phyloP scores from a whole-genome alignment of 1,140 invertebrate species.

The Drusus annulatus region DNA sequence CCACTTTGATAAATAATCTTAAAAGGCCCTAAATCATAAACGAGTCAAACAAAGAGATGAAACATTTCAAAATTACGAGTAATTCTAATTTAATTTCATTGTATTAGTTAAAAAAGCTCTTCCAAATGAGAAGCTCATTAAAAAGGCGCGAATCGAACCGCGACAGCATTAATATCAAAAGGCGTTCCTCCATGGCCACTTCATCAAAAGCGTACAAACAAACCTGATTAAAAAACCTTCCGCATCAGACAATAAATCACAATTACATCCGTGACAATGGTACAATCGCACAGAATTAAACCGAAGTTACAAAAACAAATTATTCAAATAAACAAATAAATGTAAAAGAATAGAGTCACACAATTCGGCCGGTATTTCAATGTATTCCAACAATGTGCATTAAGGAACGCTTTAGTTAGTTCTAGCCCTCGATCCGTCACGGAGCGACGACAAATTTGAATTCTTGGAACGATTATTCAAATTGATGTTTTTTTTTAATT shows the following conservation, averaged over 20 bases:
- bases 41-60: no score
- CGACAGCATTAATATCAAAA: slow-evolving; percentile 17
- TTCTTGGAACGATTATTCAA: slow-evolving; percentile 38
- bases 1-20: no score
- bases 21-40: no score
- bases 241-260: slow-evolving; percentile 32
- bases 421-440: slow-evolving; percentile 17
- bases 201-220: slow-evolving; percentile 13
- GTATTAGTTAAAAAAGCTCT: background rate
- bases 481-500: slow-evolving; percentile 43
- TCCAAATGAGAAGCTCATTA: slow-evolving; percentile 21
- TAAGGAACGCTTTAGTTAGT: background rate
- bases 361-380: slow-evolving; percentile 19
- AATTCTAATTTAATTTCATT: no score
- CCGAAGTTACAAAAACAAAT: slow-evolving; percentile 39
- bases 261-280: slow-evolving; percentile 35
- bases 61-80: no score
- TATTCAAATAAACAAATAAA: slow-evolving; percentile 47
- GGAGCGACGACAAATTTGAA: slow-evolving; percentile 40
- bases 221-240: background rate
- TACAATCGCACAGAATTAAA: slow-evolving; percentile 36
- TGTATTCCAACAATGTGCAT: slow-evolving; percentile 26
- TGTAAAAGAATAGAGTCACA: slow-evolving; percentile 36
- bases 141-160: slow-evolving; percentile 20
- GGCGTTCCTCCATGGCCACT: background rate